Base-by-base conservation (phyloP, 2,113 vertebrate species). In the Sebastes fasciatus region DNA sequence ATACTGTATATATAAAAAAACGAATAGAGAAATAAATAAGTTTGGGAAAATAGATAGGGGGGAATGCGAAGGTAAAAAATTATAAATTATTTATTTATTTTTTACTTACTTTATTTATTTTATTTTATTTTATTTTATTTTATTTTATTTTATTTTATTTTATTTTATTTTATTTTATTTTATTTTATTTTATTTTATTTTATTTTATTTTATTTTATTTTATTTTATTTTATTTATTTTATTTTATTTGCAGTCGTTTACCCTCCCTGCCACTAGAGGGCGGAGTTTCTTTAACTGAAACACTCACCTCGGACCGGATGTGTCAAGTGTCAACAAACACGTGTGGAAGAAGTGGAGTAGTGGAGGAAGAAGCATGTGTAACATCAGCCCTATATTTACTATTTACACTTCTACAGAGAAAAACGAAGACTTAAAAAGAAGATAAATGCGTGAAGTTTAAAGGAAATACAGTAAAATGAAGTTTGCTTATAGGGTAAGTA, bases 401-500 rank as follows among this genome's bases (percentile, higher is more conserved):
- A 34, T 1, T 16, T 34, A 34, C 34, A 34, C 0, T 19, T 8
- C 0, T 10, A 16, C 5, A 0, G 7, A 6, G 11, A 46, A 52
- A 3, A 23, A 23, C 23, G 23, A 23, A 23, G 23, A 23, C 23
- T 65, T 72, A 54, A 67, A 57, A 19, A 11, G 12, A 0, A 46
- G 10, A 70, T 75, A 70, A 40, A 89, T 55, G 73, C 17, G 1
- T 10, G 0, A 1, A 7, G 1, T 10, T 16, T 70, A 42, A 79
- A 10, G 63, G 55, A 19, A 40, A 55, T 42, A 45, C 5, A 3
- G 4, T 0, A 91, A 86, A 58, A 96, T 96, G 95, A 96, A 96
- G 91, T 96, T 96, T 55, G 90, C 95, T 2, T 96, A 95, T 63
- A 90, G 88, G 93, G 95, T 96, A 79, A 92, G 94, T 94, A 10